A percentile compares a stretch with the other conserved stretches of the same genome.
Conservation (phyloP, 2,797 vertebrate genomes). For the Sebastolobus alascanus region DNA sequence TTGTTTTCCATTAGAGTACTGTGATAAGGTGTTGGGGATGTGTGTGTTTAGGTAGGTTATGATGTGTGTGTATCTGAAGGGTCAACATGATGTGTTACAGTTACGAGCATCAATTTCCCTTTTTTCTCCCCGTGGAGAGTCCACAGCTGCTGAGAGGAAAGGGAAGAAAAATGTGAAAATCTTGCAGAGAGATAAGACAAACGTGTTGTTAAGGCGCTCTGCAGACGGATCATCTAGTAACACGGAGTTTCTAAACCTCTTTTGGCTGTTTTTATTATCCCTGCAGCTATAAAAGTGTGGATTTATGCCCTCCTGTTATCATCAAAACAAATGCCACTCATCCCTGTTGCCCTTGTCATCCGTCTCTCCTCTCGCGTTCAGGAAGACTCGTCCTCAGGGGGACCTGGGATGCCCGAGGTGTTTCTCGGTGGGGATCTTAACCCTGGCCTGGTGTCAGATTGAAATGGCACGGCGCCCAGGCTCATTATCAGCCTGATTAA, state of each 20-base stretch:
- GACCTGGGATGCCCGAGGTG: slow-evolving; percentile 26
- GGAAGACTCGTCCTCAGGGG: slow-evolving; percentile 35
- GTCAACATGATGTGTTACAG: slow-evolving; percentile 45
- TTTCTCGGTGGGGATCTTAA: slow-evolving; percentile 56
- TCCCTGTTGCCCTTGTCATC: not conserved
- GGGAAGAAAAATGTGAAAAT: slow-evolving; percentile 38
- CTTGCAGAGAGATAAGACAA: slow-evolving; percentile 47
- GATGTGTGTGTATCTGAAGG: slow-evolving; percentile 16
- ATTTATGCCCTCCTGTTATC: slow-evolving; percentile 16
- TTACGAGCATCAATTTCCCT: slow-evolving; percentile 24
- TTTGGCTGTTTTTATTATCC: slow-evolving; percentile 27
- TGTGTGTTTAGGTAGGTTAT: slow-evolving; percentile 23
- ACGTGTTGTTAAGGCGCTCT: slow-evolving; percentile 13
- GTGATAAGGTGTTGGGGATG: slow-evolving; percentile 43
- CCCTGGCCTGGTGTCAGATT: slow-evolving; percentile 76
- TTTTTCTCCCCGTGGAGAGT: slow-evolving; percentile 42
- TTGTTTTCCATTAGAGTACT: slow-evolving; percentile 62
- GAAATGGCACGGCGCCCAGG: slow-evolving; percentile 71
- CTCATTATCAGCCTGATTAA: slow-evolving; percentile 88
- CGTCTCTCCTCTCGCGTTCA: slow-evolving; percentile 15
- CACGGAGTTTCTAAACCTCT: slow-evolving; percentile 6
- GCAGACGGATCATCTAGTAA: slow-evolving; percentile 18
- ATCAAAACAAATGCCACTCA: slow-evolving; percentile 27
- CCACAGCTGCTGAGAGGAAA: slow-evolving; percentile 54
- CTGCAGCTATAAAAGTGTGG: not conserved